Evolutionary conservation across 2,888 invertebrate species (phyloP), one percentile per base, ranked within the genome.

Genomic region (Aproaerema taeniolella): DNA sequence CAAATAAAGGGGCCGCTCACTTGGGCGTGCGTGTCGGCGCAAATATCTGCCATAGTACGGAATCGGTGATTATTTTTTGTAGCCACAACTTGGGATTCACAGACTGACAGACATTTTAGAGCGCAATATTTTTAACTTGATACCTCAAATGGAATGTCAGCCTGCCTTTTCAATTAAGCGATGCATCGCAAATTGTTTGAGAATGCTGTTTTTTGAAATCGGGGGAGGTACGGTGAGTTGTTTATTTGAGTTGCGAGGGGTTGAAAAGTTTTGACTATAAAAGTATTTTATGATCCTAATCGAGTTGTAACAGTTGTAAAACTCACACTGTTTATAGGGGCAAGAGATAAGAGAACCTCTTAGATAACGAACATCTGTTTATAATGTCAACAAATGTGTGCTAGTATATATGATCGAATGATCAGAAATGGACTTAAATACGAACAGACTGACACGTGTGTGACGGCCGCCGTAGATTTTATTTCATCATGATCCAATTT

Each of bases 1-100:
- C 85, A 86, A 85, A 85, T 86, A 85, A 85, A 85, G 83, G 82
- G 85, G 86, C 85, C 83, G 85, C 83, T 79, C 78, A 70, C 79
- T 80, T 80, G 82, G 83, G 85, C 83, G 85, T 85, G 83, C 83
- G 85, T 83, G 85, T 78, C 77, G 75, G 79, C 74, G 82, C 82
- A 76, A 85, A 85, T 83, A 79, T 86, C 83, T 85, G 80, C 83
- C 82, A 83, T 85, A 82, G 82, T 83, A 81, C 55, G 81, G 73
- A 80, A 85, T 83, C 76, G 73, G 75, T 75, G 82, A 81, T 83
- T 81, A 79, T 81, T 80, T 82, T 81, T 80, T 82, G 77, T 73
- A 75, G 68, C 66, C 66, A 63, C 70, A 74, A 70, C 72, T 74
- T 69, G 69, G 75, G 78, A 79, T 80, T 77, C 79, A 72, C 78